Evolutionary conservation across 2,113 vertebrate species (phyloP).

Genomic region (Okapia johnstoni): DNA sequence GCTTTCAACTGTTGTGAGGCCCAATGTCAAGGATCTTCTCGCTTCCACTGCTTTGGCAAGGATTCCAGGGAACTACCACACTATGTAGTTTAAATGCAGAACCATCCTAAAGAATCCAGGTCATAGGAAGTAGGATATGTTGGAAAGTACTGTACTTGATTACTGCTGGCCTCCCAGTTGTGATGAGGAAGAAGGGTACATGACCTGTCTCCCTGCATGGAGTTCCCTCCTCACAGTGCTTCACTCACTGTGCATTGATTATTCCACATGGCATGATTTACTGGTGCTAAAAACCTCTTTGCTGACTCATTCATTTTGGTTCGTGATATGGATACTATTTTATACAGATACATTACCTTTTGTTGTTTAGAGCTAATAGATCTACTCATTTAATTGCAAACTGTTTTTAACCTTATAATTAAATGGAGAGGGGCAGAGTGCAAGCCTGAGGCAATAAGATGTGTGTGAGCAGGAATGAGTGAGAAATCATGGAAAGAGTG

Average conservation of each 20-base stretch:
- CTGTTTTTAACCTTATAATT: background rate
- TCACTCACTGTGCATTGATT: background rate
- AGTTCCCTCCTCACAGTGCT: too few species aligned
- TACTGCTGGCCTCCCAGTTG: background rate
- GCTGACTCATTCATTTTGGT: conserved; percentile 20
- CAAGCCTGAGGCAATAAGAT: background rate
- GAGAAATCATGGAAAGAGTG: background rate
- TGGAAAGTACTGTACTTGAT: background rate
- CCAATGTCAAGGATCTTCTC: background rate
- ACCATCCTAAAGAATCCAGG: background rate
- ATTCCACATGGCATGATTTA: accelerated
- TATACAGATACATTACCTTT: background rate
- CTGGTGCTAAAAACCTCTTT: background rate
- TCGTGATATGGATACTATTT: background rate
- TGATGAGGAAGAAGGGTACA: too few species aligned
- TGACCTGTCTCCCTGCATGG: background rate
- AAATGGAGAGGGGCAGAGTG: background rate
- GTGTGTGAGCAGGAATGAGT: background rate
- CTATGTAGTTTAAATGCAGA: background rate
- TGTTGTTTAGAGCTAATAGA: background rate
- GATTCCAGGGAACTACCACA: background rate
- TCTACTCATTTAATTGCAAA: background rate
- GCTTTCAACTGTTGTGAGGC: background rate
- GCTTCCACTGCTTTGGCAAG: background rate
- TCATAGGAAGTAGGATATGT: background rate